Evolutionary conservation across 1,140 invertebrate genomes (phyloP).

Genomic region (Periplaneta americana): DNA sequence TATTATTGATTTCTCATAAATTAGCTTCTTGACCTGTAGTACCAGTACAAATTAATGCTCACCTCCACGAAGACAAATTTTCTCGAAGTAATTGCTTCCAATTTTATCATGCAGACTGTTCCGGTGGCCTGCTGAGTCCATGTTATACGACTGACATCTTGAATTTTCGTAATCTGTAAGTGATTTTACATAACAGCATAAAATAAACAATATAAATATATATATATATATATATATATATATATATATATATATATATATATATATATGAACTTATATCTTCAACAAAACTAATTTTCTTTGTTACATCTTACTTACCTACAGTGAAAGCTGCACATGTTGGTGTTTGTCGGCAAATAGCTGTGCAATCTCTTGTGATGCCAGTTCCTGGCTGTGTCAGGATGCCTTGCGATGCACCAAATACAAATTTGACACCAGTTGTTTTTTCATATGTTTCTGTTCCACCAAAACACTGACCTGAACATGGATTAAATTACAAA

Average conservation of each 20-base stretch:
- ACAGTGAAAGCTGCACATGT: slow-evolving; percentile 39
- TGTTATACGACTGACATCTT: slow-evolving; percentile 35
- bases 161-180: slow-evolving; percentile 38
- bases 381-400: slow-evolving; percentile 40
- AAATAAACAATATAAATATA: background rate
- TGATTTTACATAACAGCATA: background rate
- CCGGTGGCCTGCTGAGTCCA: slow-evolving; percentile 31
- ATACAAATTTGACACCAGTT: slow-evolving; percentile 33
- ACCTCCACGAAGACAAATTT: slow-evolving; percentile 41
- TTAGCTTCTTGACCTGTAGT: too few species aligned
- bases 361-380: slow-evolving; percentile 41
- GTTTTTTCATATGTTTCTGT: slow-evolving; percentile 43
- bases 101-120: slow-evolving; percentile 32
- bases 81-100: slow-evolving; percentile 42
- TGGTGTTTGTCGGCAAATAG: slow-evolving; percentile 40
- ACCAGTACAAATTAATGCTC: too few species aligned
- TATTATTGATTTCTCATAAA: too few species aligned
- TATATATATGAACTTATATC: too few species aligned
- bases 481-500: too few species aligned
- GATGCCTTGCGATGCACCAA: slow-evolving; percentile 32
- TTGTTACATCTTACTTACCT: slow-evolving; percentile 24
- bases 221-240: background rate
- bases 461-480: slow-evolving; percentile 43
- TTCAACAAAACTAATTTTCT: too few species aligned
- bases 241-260: background rate